Evolutionary conservation across 2,113 vertebrate genomes (phyloP), one percentile per base, ranked within the genome.

Genomic region (Lophius piscatorius): DNA sequence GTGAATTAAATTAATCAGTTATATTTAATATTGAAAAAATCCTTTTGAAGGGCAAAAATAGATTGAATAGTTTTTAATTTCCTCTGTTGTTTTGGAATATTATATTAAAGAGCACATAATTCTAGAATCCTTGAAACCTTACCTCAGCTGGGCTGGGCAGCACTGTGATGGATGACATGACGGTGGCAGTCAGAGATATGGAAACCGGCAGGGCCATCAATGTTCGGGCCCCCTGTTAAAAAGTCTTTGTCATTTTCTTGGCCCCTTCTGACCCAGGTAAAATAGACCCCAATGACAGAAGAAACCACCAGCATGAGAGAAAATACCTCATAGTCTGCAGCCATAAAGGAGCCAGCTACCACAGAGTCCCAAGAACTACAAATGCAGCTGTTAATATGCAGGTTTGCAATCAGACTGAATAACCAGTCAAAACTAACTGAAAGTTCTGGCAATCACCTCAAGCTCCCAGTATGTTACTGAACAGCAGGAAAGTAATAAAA

Each of bases 321-420:
- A 29, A 98, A 96, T 48, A 97, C 93, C 72, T 93, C 73, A 7
- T 98, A 96, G 91, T 98, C 95, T 88, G 91, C 93, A n/a, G 76
- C 64, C 1, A 41, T 55, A 70, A 95, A 94, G 44, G 61, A 61
- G 10, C 52, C 83, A 12, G 80, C 78, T 5, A 4, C 63, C 3
- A 46, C 2, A 8, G 61, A 12, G 13, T 14, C 29, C 36, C 86
- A 86, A 52, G 44, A 65, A 35, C 73, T 73, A n/a, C n/a, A n/a
- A n/a, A n/a, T n/a, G n/a, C n/a, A n/a, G n/a, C n/a, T n/a, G n/a
- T n/a, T n/a, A n/a, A n/a, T n/a, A n/a, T n/a, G n/a, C n/a, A n/a
- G n/a, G n/a, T 33, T 20, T 56, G 16, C 3, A 34, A 4, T n/a
- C n/a, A n/a, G n/a, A n/a, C n/a, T n/a, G n/a, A n/a, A n/a, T n/a